Base-by-base conservation (phyloP, 2,797 vertebrate genomes). In the Sphenodon punctatus region DNA sequence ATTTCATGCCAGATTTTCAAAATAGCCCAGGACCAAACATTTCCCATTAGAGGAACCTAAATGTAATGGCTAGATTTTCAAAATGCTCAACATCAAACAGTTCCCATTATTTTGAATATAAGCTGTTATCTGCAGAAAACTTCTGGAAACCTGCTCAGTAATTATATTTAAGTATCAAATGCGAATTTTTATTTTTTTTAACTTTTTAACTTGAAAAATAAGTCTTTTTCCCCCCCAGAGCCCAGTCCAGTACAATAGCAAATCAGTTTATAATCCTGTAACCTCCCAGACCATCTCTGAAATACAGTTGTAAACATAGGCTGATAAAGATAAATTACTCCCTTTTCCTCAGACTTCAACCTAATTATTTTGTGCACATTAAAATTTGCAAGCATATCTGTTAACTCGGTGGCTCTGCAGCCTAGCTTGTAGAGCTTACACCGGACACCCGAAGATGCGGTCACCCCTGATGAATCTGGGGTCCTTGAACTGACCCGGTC, bases 261-360 rank as follows among this genome's bases (percentile, higher is more conserved):
- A 84, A 88, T 87, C 46, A 2, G 3, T 80, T 87, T 88, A 86
- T 19, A 78, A 14, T 5, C 3, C 36, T 80, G 46, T 19, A 86
- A 39, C 58, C 49, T 89, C 3, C 14, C 4, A 67, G 60, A 67
- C 20, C 70, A 42, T 27, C 23, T 48, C 58, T 86, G 43, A 84
- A 87, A 78, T 38, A 64, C 42, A 81, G 63, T 70, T 84, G 64
- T 64, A 89, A 76, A 53, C 64, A 27, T 60, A 72, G 36, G 65
- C 64, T 91, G 74, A 92, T 90, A 84, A 90, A 92, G 80, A 91
- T 55, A 92, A 87, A 93, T 91, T 70, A 80, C 71, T 10, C 7
- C 14, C 46, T 55, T 89, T 78, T 43, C 16, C 55, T 82, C 46
- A 76, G 23, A 60, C n/a, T 88, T 88, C 53, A 55, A 45, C 32